Evolutionary conservation across 2,113 vertebrate species (phyloP), one percentile per base, ranked within the genome.

Genomic region (Pseudopipra pipra): DNA sequence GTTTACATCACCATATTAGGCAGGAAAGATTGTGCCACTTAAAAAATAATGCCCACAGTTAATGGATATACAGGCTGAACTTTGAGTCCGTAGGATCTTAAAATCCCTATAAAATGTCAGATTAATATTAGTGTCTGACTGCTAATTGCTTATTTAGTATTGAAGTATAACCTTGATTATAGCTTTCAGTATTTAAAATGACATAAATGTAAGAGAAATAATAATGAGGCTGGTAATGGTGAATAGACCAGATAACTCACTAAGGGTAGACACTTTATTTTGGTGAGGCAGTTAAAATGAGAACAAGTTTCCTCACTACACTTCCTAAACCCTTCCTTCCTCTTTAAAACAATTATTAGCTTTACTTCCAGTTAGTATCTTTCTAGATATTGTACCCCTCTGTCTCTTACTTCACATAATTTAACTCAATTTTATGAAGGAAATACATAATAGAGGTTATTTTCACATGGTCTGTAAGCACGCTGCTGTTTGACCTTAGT

Each of bases 121-220:
- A 33, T 91, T 90, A 74, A 93, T 91, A 67, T 87, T 94, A 72
- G 39, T 67, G 55, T 71, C 70, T 85, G 54, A 77, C 65, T 85
- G 66, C 71, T 91, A 93, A 75, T 94, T 87, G 74, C 82, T 90
- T 93, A 78, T 85, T 95, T 96, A 91, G 30, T 83, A 82, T 82
- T 85, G 46, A 93, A 82, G 33, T 79, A 52, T 37, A 87, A 65
- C 13, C 65, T 87, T 89, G 71, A 90, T 95, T 85, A 93, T 62
- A 61, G 62, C 73, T 93, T 93, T 79, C 74, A 61, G 62, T 72
- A 70, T 82, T 90, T 90, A 82, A 90, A 89, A 70, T 95, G 10
- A 87, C 52, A 62, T 59, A 71, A 94, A 93, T 85, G 46, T 22
- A 66, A 75, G 46, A 68, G 49, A 94, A 93, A 56, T 91, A 76